Evolutionary conservation across 2,113 vertebrate genomes (phyloP).

Genomic region (Xiphophorus couchianus): DNA sequence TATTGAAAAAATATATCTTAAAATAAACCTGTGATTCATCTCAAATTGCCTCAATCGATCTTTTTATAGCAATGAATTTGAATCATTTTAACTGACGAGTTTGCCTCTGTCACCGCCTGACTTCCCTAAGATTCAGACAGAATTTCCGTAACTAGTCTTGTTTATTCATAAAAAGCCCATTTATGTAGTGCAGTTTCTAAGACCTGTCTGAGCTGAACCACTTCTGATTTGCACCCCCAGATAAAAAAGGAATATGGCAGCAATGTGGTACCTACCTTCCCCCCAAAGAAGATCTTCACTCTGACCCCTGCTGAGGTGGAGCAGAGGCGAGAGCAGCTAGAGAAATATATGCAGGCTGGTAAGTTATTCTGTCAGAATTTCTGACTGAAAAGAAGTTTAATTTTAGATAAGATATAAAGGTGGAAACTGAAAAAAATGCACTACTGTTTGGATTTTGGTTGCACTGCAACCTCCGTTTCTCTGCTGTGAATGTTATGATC

Average conservation of each 20-base stretch:
- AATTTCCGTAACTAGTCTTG: not conserved
- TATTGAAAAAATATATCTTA: constrained; percentile 33
- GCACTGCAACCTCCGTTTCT: not conserved
- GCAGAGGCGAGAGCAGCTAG: constrained; percentile 94
- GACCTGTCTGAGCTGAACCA: not conserved
- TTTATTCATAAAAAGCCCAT: not conserved
- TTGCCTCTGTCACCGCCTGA: not conserved
- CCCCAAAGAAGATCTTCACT: constrained; percentile 98
- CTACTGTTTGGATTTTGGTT: not conserved
- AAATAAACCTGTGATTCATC: constrained; percentile 76
- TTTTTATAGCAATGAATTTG: constrained; percentile 43
- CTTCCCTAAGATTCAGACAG: not conserved
- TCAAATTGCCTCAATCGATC: constrained; percentile 42
- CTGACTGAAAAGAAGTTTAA: constrained; percentile 1
- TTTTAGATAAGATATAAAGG: constrained; percentile 9
- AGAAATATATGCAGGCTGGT: constrained; percentile 99
- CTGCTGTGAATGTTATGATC: not conserved
- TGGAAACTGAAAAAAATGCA: not conserved
- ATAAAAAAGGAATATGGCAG: constrained; percentile 95
- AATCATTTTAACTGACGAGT: constrained; percentile 24
- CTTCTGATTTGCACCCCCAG: constrained; percentile 69
- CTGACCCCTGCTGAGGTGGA: constrained; percentile 94
- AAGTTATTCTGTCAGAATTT: constrained; percentile 65
- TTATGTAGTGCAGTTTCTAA: not conserved
- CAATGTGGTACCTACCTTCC: constrained; percentile 93